Conservation (phyloP, 2,888 invertebrate genomes). For the Chydorus sphaericus region DNA sequence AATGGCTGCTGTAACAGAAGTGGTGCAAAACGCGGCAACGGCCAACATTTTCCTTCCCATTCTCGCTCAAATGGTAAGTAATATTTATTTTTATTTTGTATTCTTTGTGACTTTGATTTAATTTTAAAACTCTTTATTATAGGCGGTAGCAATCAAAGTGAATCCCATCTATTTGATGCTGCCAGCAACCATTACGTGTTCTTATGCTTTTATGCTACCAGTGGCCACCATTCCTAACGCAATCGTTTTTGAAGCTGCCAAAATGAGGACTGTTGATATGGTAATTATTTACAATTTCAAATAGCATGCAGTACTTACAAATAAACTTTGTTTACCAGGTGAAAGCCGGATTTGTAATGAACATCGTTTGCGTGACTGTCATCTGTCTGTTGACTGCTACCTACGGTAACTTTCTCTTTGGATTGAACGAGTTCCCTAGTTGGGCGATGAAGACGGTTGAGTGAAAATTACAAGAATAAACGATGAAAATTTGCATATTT, state of each 20-base stretch:
- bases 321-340: conserved; percentile 33
- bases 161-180: conserved; percentile 83
- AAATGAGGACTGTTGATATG: conserved; percentile 64
- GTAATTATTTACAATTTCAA: conserved; percentile 29
- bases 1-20: conserved; percentile 69
- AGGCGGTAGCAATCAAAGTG: conserved; percentile 53
- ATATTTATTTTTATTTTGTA: not conserved
- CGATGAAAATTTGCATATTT: too few species aligned
- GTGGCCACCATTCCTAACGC: conserved; percentile 93
- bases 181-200: conserved; percentile 74
- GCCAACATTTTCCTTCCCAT: conserved; percentile 78
- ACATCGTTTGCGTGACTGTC: conserved; percentile 50
- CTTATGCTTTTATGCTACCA: conserved; percentile 72
- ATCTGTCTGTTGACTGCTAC: conserved; percentile 58
- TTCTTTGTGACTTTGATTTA: not conserved
- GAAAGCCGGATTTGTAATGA: conserved; percentile 61
- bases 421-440: conserved; percentile 42
- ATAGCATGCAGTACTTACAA: not conserved
- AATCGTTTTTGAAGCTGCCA: conserved; percentile 69
- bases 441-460: too few species aligned
- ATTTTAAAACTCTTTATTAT: conserved; percentile 21
- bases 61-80: conserved; percentile 53
- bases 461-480: too few species aligned
- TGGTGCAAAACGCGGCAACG: conserved; percentile 80
- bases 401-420: conserved; percentile 54